Evolutionary conservation across 2,797 vertebrate species (phyloP).

Genomic region (Gymnodraco acuticeps): DNA sequence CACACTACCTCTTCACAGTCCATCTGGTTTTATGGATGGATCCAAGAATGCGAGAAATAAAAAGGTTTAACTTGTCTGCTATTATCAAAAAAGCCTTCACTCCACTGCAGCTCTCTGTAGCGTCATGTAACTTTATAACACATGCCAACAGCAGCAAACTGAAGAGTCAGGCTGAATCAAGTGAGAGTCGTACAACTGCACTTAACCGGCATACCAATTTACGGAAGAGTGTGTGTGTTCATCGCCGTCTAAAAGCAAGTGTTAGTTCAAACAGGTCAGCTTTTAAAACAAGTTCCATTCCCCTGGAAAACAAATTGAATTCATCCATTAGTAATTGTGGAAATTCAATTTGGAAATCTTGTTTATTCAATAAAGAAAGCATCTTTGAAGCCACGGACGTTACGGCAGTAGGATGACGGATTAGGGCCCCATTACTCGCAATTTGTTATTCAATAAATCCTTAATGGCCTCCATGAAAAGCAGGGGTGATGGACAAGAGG

Average conservation of each 20-base stretch:
- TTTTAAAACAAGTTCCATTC: conserved; percentile 27
- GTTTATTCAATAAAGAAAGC: conserved; percentile 73
- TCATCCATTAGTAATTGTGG: conserved; percentile 71
- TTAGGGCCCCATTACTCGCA: conserved; percentile 82
- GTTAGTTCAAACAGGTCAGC: conserved; percentile 37
- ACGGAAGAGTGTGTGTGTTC: conserved; percentile 1
- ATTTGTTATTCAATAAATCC: conserved; percentile 89
- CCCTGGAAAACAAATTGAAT: conserved; percentile 54
- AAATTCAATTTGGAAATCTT: conserved; percentile 77
- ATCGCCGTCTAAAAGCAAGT: conserved; percentile 1
- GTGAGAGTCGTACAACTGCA: conserved; percentile 9
- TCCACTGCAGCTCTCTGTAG: conserved; percentile 43
- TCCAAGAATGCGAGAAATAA: conserved; percentile 77
- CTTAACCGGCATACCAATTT: conserved; percentile 7
- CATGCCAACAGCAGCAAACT: conserved; percentile 15
- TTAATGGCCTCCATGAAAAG: conserved; percentile 86
- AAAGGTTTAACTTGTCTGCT: conserved; percentile 74
- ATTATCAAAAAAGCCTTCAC: conserved; percentile 62
- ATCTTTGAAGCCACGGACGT: conserved; percentile 59
- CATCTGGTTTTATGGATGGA: conserved; percentile 82
- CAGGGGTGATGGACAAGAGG: conserved; percentile 76
- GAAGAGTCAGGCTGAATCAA: conserved; percentile 17
- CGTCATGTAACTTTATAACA: conserved; percentile 32
- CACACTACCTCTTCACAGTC: conserved; percentile 74
- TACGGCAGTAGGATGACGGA: conserved; percentile 74